phyloP scores from a whole-genome alignment of 2,888 invertebrate species.

The Scaptomyza cyrtandrae region DNA sequence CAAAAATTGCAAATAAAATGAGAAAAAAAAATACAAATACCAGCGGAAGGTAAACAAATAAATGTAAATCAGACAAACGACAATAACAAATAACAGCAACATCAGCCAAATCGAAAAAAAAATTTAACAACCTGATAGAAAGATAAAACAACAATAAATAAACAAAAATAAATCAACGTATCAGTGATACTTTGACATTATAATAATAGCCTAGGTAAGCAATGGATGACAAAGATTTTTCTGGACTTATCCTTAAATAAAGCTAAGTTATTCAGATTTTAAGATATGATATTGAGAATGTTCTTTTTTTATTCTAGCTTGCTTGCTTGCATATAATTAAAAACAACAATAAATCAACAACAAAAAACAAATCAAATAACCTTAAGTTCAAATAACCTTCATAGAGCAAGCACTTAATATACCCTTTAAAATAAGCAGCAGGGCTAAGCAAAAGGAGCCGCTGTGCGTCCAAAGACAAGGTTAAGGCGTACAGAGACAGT shows the following conservation, averaged over 20 bases:
- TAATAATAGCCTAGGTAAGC: constrained; percentile 8
- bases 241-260: not conserved
- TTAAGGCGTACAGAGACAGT: constrained; percentile 23
- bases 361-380: constrained; percentile 26
- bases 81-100: constrained; percentile 21
- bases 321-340: too few relatives aligned
- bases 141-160: constrained; percentile 1
- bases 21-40: constrained; percentile 16
- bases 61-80: constrained; percentile 52
- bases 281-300: too few relatives aligned
- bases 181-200: constrained; percentile 9
- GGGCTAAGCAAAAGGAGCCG: constrained; percentile 1
- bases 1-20: constrained; percentile 18
- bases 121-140: constrained; percentile 27
- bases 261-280: not conserved
- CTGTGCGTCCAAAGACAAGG: constrained; percentile 19
- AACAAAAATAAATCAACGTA: constrained; percentile 22
- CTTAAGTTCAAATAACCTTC: not conserved
- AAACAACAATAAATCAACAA: not conserved
- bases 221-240: too few relatives aligned
- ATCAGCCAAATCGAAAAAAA: constrained; percentile 51
- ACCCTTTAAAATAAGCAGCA: not conserved
- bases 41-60: constrained; percentile 65
- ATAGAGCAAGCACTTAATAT: not conserved
- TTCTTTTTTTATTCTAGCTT: too few relatives aligned